These are phyloP conservation scores for Gnathonemus echidnorhynchus DNA, from an alignment of 2,113 vertebrate species.

Conservation along the genomic window DNA sequence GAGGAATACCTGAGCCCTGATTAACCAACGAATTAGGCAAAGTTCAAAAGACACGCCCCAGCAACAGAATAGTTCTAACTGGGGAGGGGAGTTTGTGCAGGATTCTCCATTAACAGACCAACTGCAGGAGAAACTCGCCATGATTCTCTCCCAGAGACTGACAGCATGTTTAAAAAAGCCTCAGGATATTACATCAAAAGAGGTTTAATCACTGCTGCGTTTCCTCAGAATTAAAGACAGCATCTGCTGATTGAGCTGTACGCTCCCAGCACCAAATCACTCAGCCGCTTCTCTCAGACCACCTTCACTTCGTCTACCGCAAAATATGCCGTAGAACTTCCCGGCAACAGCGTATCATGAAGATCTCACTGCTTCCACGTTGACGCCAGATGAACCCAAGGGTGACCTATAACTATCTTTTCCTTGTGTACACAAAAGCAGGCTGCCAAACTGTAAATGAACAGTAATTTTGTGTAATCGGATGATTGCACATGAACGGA, in stretches of 20 bases:
- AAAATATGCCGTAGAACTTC: background rate
- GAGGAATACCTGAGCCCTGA: background rate
- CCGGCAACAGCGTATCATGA: background rate
- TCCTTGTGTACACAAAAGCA: background rate
- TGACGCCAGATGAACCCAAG: background rate
- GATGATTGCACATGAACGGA: background rate
- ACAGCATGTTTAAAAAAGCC: background rate
- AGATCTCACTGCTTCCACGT: background rate
- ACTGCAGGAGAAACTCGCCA: background rate
- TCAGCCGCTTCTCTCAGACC: background rate
- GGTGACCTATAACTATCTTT: background rate
- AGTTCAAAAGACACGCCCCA: background rate
- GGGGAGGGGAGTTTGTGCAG: background rate
- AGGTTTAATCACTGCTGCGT: background rate
- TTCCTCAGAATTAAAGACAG: background rate
- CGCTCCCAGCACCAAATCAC: background rate
- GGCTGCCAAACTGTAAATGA: background rate
- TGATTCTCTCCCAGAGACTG: background rate
- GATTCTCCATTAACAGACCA: background rate
- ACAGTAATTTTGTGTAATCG: slow-evolving; percentile 7
- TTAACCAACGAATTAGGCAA: background rate
- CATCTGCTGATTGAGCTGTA: background rate
- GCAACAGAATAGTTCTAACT: background rate
- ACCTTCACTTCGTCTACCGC: background rate
- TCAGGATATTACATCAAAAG: background rate